Evolutionary conservation across 2,888 invertebrate genomes (phyloP), one percentile per base, ranked within the genome.

Genomic region (Trachelus troglodyta): DNA sequence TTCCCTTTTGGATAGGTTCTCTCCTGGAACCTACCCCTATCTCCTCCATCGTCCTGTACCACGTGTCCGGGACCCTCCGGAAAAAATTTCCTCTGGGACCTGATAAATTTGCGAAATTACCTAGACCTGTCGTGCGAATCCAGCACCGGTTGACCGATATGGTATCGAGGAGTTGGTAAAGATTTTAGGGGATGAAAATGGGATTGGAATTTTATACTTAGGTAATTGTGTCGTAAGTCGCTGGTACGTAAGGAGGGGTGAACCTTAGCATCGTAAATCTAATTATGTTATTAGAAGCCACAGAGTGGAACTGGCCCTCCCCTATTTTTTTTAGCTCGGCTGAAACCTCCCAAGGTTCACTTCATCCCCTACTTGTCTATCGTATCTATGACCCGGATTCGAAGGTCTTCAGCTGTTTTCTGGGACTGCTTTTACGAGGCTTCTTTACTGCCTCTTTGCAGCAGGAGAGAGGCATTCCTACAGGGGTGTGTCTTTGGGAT

Each of bases 281-380:
- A 90, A 90, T 91, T 90, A 91, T 87, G 86, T 87, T 85, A 88
- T 89, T 89, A 89, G 90, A 90, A 91, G 90, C 90, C 90, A 79
- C 89, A 89, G 85, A 85, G 85, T 79, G 85, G 73, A 78, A 34
- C 76, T 69, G 85, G 56, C 23, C 23, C 23, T 56, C 56, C 56
- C 23, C 15, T 56, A 15, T 23, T 56, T 56, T 56, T 56, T 56
- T 23, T 56, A 56, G 23, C 71, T 71, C 31, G 1, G 30, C 31
- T 33, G 71, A 71, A 71, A 71, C 71, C 71, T 9, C 11, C 15
- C 30, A 30, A 71, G 71, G 30, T 15, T 34, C 2, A 31, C 15
- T 71, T 33, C 31, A 56, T 56, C 56, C 56, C 23, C 56, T 56
- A 9, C 56, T 56, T 56, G 56, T 56, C 56, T 83, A 84, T 80